These are phyloP conservation scores for Carapus acus DNA, from an alignment of 2,797 vertebrate genomes.

Conservation along the genomic window DNA sequence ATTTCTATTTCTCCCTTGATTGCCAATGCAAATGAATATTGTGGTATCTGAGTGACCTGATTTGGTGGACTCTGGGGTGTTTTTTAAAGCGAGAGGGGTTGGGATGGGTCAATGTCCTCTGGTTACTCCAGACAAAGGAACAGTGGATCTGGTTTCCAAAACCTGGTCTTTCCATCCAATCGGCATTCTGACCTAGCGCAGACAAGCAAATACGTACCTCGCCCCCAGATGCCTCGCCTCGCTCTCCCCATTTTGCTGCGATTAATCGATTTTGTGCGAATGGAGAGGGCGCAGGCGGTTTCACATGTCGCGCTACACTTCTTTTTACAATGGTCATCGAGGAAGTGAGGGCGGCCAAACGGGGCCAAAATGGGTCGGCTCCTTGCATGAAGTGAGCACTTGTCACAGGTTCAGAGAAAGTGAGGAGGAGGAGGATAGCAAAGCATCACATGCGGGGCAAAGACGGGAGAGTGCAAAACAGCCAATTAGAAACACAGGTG, in stretches of 20 bases:
- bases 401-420: no score
- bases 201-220: slow-evolving; percentile 33
- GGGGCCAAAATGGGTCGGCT: no score
- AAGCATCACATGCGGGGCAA: neutral
- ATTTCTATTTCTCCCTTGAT: slow-evolving; percentile 11
- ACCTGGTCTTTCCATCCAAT: slow-evolving; percentile 39
- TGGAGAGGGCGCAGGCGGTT: no score
- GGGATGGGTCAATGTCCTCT: slow-evolving; percentile 39
- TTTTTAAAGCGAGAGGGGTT: slow-evolving; percentile 15
- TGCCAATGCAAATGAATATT: slow-evolving; percentile 33
- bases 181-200: slow-evolving; percentile 13
- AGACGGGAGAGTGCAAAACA: neutral
- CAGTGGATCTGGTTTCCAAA: slow-evolving; percentile 55
- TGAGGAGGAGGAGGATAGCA: no score
- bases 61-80: slow-evolving; percentile 34
- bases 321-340: no score
- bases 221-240: no score
- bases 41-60: slow-evolving; percentile 37
- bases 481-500: neutral
- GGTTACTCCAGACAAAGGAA: slow-evolving; percentile 58
- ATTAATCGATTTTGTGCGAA: no score
- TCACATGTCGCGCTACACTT: no score
- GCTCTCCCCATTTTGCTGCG: no score
- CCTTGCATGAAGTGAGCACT: no score
- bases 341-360: no score